These are phyloP conservation scores for Carassius carassius DNA, from an alignment of 2,113 vertebrate genomes.

Conservation along the genomic window DNA sequence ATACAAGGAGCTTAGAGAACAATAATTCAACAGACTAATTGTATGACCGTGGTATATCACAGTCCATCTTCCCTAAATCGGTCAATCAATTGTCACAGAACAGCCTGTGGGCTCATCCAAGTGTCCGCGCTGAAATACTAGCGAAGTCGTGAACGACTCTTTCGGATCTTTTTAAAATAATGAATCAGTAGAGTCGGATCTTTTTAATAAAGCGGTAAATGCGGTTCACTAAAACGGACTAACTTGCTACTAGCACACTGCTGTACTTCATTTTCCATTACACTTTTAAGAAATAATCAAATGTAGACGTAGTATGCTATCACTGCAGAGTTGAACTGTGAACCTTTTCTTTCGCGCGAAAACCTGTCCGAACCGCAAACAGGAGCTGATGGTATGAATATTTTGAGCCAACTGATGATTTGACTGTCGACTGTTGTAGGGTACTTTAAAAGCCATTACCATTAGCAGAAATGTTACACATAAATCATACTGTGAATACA, in stretches of 20 bases:
- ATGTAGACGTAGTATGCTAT: too few species aligned
- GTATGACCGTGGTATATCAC: slow-evolving; percentile 26
- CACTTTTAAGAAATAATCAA: background rate
- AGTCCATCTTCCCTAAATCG: slow-evolving; percentile 52
- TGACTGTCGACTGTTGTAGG: too few species aligned
- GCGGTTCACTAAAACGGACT: background rate
- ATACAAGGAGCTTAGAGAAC: background rate
- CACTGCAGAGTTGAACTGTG: too few species aligned
- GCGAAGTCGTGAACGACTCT: background rate
- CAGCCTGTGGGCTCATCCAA: slow-evolving; percentile 47
- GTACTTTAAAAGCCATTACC: too few species aligned
- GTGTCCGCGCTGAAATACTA: slow-evolving; percentile 21
- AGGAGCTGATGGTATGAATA: too few species aligned
- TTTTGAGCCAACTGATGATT: too few species aligned
- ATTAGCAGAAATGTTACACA: too few species aligned
- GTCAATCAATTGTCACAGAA: slow-evolving; percentile 34
- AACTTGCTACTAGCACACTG: background rate
- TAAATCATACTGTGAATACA: too few species aligned
- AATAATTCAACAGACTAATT: slow-evolving; percentile 23
- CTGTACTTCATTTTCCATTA: background rate
- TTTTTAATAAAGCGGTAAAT: background rate
- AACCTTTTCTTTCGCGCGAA: too few species aligned
- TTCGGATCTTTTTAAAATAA: background rate
- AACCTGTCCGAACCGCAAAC: too few species aligned
- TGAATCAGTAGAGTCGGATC: background rate